Conservation (phyloP, 2,113 vertebrate genomes). For the Tenebrosternarchus preto region DNA sequence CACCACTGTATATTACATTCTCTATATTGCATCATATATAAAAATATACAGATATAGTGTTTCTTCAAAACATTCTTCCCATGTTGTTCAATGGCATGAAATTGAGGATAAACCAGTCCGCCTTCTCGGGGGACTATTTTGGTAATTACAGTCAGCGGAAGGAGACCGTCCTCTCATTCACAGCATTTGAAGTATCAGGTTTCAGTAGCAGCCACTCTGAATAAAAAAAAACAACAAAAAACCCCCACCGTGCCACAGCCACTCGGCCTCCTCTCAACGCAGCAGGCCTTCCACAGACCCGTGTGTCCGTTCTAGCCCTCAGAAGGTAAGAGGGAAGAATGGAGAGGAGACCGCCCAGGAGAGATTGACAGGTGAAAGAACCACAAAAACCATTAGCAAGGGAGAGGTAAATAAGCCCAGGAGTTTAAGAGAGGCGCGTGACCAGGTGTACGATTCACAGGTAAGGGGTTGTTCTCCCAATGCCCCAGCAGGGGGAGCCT, state of each 20-base stretch:
- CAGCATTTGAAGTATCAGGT: slow-evolving; percentile 67
- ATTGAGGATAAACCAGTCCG: slow-evolving; percentile 68
- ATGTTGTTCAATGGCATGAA: slow-evolving; percentile 80
- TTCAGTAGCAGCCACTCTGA: slow-evolving; percentile 73
- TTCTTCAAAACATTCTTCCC: slow-evolving; percentile 74
- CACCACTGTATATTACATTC: slow-evolving; percentile 81
- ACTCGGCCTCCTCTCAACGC: slow-evolving; percentile 50
- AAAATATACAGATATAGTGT: slow-evolving; percentile 80
- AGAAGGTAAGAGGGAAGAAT: slow-evolving; percentile 26
- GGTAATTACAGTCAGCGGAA: slow-evolving; percentile 39
- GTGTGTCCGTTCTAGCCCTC: slow-evolving; percentile 35
- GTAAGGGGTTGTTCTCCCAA: slow-evolving; percentile 24
- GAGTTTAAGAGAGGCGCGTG: slow-evolving; percentile 48
- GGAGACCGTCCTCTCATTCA: slow-evolving; percentile 64
- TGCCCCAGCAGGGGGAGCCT: slow-evolving; percentile 36
- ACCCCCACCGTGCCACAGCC: slow-evolving; percentile 32
- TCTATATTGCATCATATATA: slow-evolving; percentile 82
- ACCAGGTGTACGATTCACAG: neutral
- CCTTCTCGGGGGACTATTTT: slow-evolving; percentile 51
- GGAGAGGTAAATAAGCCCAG: slow-evolving; percentile 29
- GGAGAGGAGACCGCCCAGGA: slow-evolving; percentile 20
- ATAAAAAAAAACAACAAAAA: slow-evolving; percentile 42
- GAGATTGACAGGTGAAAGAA: slow-evolving; percentile 29
- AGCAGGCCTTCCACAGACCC: slow-evolving; percentile 52
- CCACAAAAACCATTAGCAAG: neutral